A percentile compares a stretch with the other conserved stretches of the same genome.
phyloP scores from a whole-genome alignment of 2,888 invertebrate species.

The Amphipoea lucens region DNA sequence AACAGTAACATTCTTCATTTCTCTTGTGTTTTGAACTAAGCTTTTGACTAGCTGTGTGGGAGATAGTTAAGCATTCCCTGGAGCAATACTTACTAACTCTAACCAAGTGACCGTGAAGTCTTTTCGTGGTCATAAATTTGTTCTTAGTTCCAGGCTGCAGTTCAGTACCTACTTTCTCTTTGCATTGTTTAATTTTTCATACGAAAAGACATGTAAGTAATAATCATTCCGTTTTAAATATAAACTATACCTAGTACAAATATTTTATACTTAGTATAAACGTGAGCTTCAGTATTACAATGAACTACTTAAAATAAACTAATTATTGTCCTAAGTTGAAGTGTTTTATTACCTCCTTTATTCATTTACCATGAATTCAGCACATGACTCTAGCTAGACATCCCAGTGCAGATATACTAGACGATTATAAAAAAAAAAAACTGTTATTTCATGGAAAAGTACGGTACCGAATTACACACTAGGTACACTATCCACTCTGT shows the following conservation, averaged over 20 bases:
- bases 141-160: background rate
- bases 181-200: background rate
- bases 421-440: background rate
- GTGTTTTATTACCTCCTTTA: background rate
- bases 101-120: background rate
- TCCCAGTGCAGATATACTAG: background rate
- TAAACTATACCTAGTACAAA: background rate
- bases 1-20: background rate
- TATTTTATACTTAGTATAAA: background rate
- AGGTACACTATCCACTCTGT: too few species aligned
- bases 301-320: background rate
- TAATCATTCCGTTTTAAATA: slow-evolving; percentile 5
- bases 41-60: background rate
- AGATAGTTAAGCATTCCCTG: background rate
- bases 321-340: background rate
- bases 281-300: slow-evolving; percentile 19
- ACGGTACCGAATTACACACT: too few species aligned
- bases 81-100: background rate
- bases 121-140: background rate
- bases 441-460: too few species aligned
- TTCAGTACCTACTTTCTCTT: background rate
- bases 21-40: background rate
- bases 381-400: background rate
- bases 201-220: background rate
- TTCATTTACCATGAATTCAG: background rate